These are phyloP conservation scores for Ormyrus rosae DNA, from an alignment of 2,888 invertebrate genomes.

Conservation along the genomic window DNA sequence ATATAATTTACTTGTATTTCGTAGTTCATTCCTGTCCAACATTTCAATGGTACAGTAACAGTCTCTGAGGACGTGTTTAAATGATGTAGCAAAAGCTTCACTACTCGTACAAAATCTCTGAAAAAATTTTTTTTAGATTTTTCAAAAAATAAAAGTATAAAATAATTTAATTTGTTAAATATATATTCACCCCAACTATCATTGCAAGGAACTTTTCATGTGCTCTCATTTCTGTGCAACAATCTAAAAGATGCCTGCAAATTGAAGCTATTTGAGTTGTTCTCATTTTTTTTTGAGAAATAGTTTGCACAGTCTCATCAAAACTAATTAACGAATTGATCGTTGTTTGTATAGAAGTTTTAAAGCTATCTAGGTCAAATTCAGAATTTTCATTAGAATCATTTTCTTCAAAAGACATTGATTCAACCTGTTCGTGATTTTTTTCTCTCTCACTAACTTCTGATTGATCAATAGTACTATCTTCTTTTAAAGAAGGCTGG, in stretches of 20 bases:
- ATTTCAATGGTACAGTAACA: slow-evolving; percentile 41
- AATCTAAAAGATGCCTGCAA: slow-evolving; percentile 45
- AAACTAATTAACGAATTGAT: slow-evolving; percentile 40
- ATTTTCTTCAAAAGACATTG: background rate
- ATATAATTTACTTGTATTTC: slow-evolving; percentile 47
- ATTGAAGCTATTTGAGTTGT: slow-evolving; percentile 42
- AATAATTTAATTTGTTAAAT: slow-evolving; percentile 1
- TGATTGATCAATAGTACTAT: background rate
- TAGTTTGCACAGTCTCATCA: slow-evolving; percentile 41
- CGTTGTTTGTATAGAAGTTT: slow-evolving; percentile 34
- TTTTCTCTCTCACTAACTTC: background rate
- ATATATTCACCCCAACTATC: slow-evolving; percentile 38
- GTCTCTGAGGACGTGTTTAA: slow-evolving; percentile 39
- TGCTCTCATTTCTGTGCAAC: slow-evolving; percentile 42
- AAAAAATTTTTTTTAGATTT: slow-evolving; percentile 10
- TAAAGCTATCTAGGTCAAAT: slow-evolving; percentile 38
- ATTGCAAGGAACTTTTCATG: slow-evolving; percentile 46
- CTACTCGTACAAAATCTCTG: slow-evolving; percentile 45
- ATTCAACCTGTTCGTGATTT: slow-evolving; percentile 11
- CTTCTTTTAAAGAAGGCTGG: background rate
- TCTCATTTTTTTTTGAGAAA: slow-evolving; percentile 27
- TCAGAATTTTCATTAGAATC: slow-evolving; percentile 10
- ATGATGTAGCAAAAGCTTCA: slow-evolving; percentile 37
- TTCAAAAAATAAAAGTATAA: background rate
- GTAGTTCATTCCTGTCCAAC: slow-evolving; percentile 46